Evolutionary conservation across 2,888 invertebrate species (phyloP).

Genomic region (Ophion ventricosus): DNA sequence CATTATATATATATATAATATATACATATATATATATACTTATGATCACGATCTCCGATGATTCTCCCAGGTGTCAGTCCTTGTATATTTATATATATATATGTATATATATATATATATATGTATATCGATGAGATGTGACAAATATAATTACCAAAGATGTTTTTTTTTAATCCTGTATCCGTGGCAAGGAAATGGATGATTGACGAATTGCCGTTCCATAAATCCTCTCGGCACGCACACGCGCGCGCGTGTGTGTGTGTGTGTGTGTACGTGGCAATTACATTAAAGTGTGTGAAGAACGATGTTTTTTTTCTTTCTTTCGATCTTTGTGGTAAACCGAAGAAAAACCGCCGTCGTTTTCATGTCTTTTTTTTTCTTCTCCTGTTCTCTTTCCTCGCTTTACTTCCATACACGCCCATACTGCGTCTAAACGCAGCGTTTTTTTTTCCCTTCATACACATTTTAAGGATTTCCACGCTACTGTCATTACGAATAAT

Average conservation of each 20-base stretch:
- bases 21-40: conserved; percentile 50
- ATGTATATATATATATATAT: conserved; percentile 29
- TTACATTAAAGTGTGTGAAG: conserved; percentile 45
- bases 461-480: conserved; percentile 58
- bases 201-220: conserved; percentile 41
- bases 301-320: conserved; percentile 49
- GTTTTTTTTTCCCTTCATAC: conserved; percentile 21
- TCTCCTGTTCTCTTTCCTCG: not conserved
- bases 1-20: conserved; percentile 47
- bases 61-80: conserved; percentile 62
- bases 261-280: conserved; percentile 47
- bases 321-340: conserved; percentile 37
- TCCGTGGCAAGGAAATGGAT: conserved; percentile 42
- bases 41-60: conserved; percentile 65
- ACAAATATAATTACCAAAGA: conserved; percentile 51
- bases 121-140: conserved; percentile 56
- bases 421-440: conserved; percentile 28
- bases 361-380: conserved; percentile 41
- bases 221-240: conserved; percentile 29
- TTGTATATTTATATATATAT: conserved; percentile 32
- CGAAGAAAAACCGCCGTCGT: conserved; percentile 46
- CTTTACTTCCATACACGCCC: not conserved
- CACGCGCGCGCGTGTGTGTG: conserved; percentile 13
- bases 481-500: conserved; percentile 55
- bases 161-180: conserved; percentile 18